Evolutionary conservation across 2,888 invertebrate genomes (phyloP).

Genomic region (Leucophora obtusa): DNA sequence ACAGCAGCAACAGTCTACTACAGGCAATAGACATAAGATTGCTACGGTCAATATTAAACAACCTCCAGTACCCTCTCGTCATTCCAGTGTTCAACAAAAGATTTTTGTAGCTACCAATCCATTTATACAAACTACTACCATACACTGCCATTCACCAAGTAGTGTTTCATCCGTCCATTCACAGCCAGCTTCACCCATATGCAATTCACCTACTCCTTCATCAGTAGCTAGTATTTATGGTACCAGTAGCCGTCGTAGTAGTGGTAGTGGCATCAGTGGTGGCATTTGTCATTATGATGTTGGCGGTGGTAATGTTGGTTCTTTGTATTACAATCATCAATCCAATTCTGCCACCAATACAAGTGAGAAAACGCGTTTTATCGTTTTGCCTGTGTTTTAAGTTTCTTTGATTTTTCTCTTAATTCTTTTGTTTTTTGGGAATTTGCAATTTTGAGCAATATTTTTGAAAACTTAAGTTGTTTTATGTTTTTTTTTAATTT

Average conservation of each 20-base stretch:
- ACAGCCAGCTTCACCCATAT: conserved; percentile 72
- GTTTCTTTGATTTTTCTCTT: conserved; percentile 38
- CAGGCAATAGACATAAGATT: conserved; percentile 34
- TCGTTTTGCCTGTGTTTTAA: conserved; percentile 66
- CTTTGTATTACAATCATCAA: conserved; percentile 66
- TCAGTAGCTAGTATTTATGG: conserved; percentile 67
- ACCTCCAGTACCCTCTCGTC: conserved; percentile 76
- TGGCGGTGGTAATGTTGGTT: conserved; percentile 69
- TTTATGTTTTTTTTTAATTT: conserved; percentile 53
- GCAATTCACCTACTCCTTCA: conserved; percentile 72
- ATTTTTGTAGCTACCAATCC: conserved; percentile 79
- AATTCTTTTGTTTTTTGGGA: conserved; percentile 26
- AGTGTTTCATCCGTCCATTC: conserved; percentile 68
- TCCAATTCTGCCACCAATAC: conserved; percentile 67
- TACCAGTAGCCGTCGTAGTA: conserved; percentile 62
- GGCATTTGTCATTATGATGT: conserved; percentile 68
- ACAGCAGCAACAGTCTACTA: conserved; percentile 65
- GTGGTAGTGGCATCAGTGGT: conserved; percentile 66
- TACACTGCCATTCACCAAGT: conserved; percentile 73
- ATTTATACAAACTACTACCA: conserved; percentile 77
- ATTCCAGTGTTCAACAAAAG: conserved; percentile 78
- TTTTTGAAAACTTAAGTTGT: conserved; percentile 35
- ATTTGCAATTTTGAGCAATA: conserved; percentile 19
- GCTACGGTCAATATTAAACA: conserved; percentile 68
- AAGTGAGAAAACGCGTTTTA: conserved; percentile 73